phyloP scores from a whole-genome alignment of 2,888 invertebrate species.

The Adelphocoris suturalis region DNA sequence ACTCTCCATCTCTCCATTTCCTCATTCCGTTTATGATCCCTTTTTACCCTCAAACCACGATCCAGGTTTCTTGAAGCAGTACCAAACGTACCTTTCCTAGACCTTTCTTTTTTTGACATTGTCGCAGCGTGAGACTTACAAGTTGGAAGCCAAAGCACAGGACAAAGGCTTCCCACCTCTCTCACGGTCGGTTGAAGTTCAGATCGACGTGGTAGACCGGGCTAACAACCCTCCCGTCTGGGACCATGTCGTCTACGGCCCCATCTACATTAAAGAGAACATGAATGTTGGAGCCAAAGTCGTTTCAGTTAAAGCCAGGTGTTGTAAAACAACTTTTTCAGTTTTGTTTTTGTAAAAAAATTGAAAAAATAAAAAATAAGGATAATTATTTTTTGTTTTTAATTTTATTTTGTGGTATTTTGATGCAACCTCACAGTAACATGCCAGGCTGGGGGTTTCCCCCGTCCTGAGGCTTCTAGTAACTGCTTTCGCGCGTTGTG shows the following conservation, averaged over 20 bases:
- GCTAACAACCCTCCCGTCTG: slow-evolving; percentile 98
- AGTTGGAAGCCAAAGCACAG: slow-evolving; percentile 98
- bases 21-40: not conserved
- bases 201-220: slow-evolving; percentile 98
- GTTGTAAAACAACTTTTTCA: slow-evolving; percentile 72
- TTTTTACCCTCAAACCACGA: slow-evolving; percentile 11
- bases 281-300: slow-evolving; percentile 98
- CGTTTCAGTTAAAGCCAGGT: slow-evolving; percentile 99
- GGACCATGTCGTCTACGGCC: slow-evolving; percentile 97
- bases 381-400: slow-evolving; percentile 25
- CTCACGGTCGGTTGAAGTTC: slow-evolving; percentile 97
- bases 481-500: not conserved
- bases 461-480: not conserved
- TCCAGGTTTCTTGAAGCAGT: slow-evolving; percentile 31
- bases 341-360: slow-evolving; percentile 72
- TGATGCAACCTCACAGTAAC: slow-evolving; percentile 66
- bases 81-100: slow-evolving; percentile 52
- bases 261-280: slow-evolving; percentile 98
- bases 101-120: slow-evolving; percentile 74
- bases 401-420: slow-evolving; percentile 60
- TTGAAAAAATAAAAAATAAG: not conserved
- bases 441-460: slow-evolving; percentile 46
- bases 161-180: slow-evolving; percentile 97
- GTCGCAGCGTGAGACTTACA: slow-evolving; percentile 95
- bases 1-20: not conserved